Base-by-base conservation (phyloP, 2,113 vertebrate species). In the Halcyon senegalensis region DNA sequence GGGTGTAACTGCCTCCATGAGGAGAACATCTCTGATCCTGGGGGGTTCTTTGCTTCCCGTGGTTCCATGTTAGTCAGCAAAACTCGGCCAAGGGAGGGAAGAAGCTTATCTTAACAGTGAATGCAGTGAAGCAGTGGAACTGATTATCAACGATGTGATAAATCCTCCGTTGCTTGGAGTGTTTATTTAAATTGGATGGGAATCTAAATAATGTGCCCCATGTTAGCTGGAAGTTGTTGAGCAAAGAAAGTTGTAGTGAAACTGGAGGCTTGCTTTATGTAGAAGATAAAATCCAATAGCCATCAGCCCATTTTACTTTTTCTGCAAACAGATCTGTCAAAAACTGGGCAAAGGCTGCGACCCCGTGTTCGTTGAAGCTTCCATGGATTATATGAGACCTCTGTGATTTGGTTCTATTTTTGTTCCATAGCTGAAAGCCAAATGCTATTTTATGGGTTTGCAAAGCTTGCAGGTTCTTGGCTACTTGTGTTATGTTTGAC, bases 381-480 rank as follows among this genome's bases (percentile, higher is more conserved):
- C 63, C 33, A 44, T 72, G 76, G 79, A 75, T 78, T 96, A 8
- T 69, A 17, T 19, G 60, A 78, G 72, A 94, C 63, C 51, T 94
- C 59, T 93, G 92, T 88, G 96, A 89, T 92, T 89, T 87, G 60
- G 20, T 94, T 96, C 86, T 95, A 78, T 89, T 97, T 95, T 95
- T 84, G 24, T 78, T 92, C 76, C 23, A 3, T 68, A 76, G 39
- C 56, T 90, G 93, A 78, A 86, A 87, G 62, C 83, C 89, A 90
- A 94, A 75, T 48, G 21, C 0, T 4, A 84, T 81, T 91, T 95
- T 93, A 90, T 63, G 66, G 68, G 33, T 88, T 94, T 95, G 58
- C n/a, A 90, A 82, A 90, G 79, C 62, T 75, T 92, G n/a, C 3
- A 28, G 43, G 48, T 75, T 92, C 78, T 89, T 93, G 93, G 89